Evolutionary conservation across 1,140 invertebrate genomes (phyloP).

Genomic region (Callitettix versicolor): DNA sequence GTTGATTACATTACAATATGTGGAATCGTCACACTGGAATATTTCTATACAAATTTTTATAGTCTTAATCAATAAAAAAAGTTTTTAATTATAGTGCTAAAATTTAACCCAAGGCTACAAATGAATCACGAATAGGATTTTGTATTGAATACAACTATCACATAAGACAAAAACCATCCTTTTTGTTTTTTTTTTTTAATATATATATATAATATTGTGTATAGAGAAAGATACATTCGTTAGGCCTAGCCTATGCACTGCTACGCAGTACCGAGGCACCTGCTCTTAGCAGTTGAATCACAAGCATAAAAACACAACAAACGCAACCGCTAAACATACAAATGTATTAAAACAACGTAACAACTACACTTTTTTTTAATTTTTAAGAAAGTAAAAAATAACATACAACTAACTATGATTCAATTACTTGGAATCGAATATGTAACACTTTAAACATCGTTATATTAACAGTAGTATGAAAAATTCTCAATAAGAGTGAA

Average conservation of each 20-base stretch:
- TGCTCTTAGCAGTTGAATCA: conserved; percentile 12
- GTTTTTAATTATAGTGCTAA: conserved; percentile 17
- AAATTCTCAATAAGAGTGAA: conserved; percentile 12
- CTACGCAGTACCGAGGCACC: conserved; percentile 11
- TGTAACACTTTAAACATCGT: conserved; percentile 5
- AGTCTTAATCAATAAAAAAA: conserved; percentile 18
- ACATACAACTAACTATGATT: conserved; percentile 10
- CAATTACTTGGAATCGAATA: conserved; percentile 17
- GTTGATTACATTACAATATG: conserved; percentile 4
- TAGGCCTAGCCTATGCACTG: conserved; percentile 11
- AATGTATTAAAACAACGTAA: conserved; percentile 12
- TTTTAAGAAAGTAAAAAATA: conserved; percentile 16
- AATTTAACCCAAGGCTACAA: conserved; percentile 16
- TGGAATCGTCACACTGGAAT: conserved; percentile 19
- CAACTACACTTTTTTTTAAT: conserved; percentile 6
- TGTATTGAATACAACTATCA: conserved; percentile 20
- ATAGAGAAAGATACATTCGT: conserved; percentile 14
- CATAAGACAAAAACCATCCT: conserved; percentile 13
- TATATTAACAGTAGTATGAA: conserved; percentile 9
- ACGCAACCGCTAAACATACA: conserved; percentile 16
- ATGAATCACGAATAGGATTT: conserved; percentile 16
- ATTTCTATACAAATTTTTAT: conserved; percentile 14
- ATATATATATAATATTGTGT: conserved; percentile 1
- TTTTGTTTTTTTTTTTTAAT: background rate
- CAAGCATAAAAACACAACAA: conserved; percentile 18